phyloP scores from a whole-genome alignment of 2,797 vertebrate genomes.

The Clangula hyemalis region DNA sequence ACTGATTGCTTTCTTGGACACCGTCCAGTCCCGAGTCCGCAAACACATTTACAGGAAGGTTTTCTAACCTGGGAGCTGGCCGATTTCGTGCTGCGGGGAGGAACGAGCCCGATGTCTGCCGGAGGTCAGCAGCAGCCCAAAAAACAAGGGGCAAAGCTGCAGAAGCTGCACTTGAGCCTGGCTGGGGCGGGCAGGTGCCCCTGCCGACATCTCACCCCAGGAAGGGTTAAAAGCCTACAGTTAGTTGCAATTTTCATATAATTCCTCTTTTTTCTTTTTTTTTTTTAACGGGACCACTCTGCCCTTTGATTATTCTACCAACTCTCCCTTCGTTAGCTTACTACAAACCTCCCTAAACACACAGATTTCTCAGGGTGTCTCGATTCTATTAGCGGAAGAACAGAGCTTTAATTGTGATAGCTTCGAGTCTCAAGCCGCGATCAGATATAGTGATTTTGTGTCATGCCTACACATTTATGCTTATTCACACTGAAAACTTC shows the following conservation, averaged over 20 bases:
- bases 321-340: neutral
- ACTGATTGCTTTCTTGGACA: neutral
- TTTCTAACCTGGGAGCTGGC: neutral
- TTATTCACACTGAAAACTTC: conserved; percentile 8
- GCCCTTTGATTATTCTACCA: neutral
- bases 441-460: conserved; percentile 23
- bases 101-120: neutral
- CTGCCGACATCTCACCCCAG: neutral
- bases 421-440: neutral
- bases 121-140: neutral
- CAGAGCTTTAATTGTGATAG: neutral
- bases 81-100: neutral
- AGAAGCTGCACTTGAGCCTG: neutral
- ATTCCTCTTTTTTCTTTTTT: neutral
- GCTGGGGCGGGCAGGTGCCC: neutral
- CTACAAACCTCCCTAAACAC: neutral
- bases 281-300: neutral
- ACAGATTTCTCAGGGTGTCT: neutral
- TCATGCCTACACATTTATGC: neutral
- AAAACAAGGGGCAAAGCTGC: neutral
- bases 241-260: neutral
- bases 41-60: neutral
- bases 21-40: neutral
- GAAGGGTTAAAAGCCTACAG: neutral
- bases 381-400: neutral